Percentiles rank a stretch among this genome's conserved stretches.
Evolutionary conservation across 2,797 vertebrate species (phyloP).

Genomic region (Otolemur crassicaudatus): DNA sequence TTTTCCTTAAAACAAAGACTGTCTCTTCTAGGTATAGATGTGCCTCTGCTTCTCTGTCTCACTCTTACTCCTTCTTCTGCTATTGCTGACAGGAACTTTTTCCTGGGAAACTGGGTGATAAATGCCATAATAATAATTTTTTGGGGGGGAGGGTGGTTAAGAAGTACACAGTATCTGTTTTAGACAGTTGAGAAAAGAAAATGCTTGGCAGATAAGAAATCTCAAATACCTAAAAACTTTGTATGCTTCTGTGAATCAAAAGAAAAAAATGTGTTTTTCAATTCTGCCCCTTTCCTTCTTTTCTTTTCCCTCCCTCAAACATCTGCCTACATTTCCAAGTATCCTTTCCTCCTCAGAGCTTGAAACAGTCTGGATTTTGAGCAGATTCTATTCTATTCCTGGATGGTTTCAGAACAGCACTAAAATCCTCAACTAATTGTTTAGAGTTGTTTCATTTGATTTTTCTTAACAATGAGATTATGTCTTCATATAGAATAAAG

Average conservation of each 20-base stretch:
- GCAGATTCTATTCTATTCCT: not conserved
- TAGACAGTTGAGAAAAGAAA: slow-evolving; percentile 29
- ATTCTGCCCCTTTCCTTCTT: not conserved
- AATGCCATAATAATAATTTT: not conserved
- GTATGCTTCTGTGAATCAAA: not conserved
- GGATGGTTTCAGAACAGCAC: not conserved
- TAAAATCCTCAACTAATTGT: not conserved
- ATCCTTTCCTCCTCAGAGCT: not conserved
- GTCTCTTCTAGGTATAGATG: slow-evolving; percentile 17
- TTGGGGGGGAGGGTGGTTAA: not conserved
- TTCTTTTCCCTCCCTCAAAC: not conserved
- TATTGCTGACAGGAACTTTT: slow-evolving; percentile 4
- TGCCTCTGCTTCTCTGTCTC: slow-evolving; percentile 73
- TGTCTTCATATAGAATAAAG: not conserved
- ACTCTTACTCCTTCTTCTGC: not conserved
- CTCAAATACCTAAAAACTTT: not conserved
- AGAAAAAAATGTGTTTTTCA: not conserved
- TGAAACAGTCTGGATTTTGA: not conserved
- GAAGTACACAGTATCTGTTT: not conserved
- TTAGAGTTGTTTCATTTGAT: not conserved
- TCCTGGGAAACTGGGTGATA: slow-evolving; percentile 48
- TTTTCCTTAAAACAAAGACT: slow-evolving; percentile 62
- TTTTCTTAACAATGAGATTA: slow-evolving; percentile 21
- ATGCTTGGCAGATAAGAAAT: not conserved
- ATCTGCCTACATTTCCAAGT: not conserved